Evolutionary conservation across 1,140 invertebrate genomes (phyloP).

Genomic region (Formica exsecta): DNA sequence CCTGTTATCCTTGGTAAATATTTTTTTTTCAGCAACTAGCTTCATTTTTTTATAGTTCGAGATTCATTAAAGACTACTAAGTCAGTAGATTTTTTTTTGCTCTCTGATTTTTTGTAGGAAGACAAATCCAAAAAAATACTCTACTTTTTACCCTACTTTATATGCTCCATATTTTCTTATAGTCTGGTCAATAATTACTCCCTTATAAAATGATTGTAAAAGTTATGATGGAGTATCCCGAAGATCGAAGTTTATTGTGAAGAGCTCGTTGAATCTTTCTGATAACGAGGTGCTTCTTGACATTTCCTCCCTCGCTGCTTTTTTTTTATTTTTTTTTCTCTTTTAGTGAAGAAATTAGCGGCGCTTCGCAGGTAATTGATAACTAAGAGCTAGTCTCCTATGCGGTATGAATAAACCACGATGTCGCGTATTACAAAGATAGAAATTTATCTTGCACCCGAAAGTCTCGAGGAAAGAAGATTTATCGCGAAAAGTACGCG

Average conservation of each 20-base stretch:
- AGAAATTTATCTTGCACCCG: slow-evolving; percentile 39
- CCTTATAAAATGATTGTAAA: neutral
- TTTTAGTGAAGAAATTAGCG: slow-evolving; percentile 5
- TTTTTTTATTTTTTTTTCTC: neutral
- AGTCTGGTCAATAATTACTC: neutral
- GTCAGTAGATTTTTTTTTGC: no score
- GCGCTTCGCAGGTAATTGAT: slow-evolving; percentile 37
- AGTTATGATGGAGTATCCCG: neutral
- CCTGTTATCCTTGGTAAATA: no score
- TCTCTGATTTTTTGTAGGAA: no score
- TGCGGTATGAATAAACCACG: slow-evolving; percentile 45
- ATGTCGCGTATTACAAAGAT: slow-evolving; percentile 21
- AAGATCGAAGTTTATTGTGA: slow-evolving; percentile 26
- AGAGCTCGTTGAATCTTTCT: slow-evolving; percentile 2
- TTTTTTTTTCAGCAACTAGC: no score
- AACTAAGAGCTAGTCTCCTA: slow-evolving; percentile 24
- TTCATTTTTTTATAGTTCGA: no score
- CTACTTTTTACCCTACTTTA: no score
- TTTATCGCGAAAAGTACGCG: slow-evolving; percentile 12
- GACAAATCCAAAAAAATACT: no score
- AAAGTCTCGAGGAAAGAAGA: slow-evolving; percentile 34
- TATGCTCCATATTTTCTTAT: neutral
- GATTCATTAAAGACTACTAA: no score
- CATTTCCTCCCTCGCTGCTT: neutral
- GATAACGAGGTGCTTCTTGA: slow-evolving; percentile 1